These are phyloP conservation scores for Troides helena DNA, from an alignment of 2,888 invertebrate species.

Conservation along the genomic window DNA sequence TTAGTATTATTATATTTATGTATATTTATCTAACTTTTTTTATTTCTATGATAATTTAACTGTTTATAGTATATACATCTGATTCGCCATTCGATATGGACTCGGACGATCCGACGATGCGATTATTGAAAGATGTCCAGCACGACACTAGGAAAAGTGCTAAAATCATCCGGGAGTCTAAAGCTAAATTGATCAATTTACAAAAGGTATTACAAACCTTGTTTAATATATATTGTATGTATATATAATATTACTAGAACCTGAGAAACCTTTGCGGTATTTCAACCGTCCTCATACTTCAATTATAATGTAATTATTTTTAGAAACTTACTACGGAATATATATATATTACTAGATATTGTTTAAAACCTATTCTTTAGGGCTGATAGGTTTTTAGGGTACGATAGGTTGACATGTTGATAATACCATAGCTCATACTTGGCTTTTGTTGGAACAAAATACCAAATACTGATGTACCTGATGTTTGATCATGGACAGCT, in stretches of 20 bases:
- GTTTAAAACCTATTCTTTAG: no score
- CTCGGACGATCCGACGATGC: slow-evolving; percentile 45
- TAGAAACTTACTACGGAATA: no score
- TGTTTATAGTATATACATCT: slow-evolving; percentile 7
- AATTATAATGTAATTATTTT: no score
- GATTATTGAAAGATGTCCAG: slow-evolving; percentile 61
- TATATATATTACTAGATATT: no score
- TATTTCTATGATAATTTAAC: background rate
- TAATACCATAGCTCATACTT: no score
- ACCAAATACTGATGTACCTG: no score
- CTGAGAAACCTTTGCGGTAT: background rate
- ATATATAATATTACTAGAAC: background rate
- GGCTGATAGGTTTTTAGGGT: no score
- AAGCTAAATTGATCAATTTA: slow-evolving; percentile 57
- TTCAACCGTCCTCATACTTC: background rate
- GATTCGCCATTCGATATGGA: slow-evolving; percentile 42
- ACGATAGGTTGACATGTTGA: no score
- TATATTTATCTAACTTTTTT: no score
- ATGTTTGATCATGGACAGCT: no score
- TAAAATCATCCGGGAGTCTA: slow-evolving; percentile 60
- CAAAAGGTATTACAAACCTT: slow-evolving; percentile 46
- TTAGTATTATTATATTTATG: no score
- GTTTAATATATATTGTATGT: background rate
- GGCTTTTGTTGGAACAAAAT: no score
- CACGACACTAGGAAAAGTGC: slow-evolving; percentile 61